Evolutionary conservation across 2,113 vertebrate genomes (phyloP).

Genomic region (Neolamprologus sp.): DNA sequence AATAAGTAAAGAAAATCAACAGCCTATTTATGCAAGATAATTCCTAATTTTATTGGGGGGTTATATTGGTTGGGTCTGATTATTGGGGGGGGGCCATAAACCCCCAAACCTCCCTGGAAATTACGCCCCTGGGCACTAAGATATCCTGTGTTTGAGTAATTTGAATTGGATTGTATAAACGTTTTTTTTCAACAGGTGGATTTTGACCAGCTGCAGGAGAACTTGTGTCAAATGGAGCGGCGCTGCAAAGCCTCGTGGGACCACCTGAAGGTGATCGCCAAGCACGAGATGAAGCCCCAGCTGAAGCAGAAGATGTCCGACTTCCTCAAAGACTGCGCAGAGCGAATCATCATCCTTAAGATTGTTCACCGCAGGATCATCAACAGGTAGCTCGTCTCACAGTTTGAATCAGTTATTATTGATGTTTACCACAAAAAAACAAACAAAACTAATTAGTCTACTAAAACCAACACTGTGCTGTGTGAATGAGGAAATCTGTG

Average conservation of each 20-base stretch:
- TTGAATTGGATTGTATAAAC: neutral
- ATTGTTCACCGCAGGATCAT: slow-evolving; percentile 94
- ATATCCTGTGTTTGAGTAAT: neutral
- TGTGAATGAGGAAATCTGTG: neutral
- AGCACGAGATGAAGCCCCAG: slow-evolving; percentile 92
- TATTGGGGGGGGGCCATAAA: neutral
- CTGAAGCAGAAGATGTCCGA: slow-evolving; percentile 96
- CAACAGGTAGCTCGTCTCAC: slow-evolving; percentile 73
- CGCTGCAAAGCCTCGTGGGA: slow-evolving; percentile 98
- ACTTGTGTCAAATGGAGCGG: slow-evolving; percentile 89
- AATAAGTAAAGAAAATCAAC: neutral
- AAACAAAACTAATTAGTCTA: neutral
- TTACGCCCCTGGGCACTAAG: neutral
- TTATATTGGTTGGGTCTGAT: neutral
- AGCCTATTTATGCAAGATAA: neutral
- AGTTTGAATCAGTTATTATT: neutral
- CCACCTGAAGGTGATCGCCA: slow-evolving; percentile 93
- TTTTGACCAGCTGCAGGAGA: slow-evolving; percentile 96
- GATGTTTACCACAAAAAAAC: neutral
- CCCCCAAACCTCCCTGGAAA: neutral
- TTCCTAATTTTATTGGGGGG: neutral
- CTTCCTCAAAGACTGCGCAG: slow-evolving; percentile 93
- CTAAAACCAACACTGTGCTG: neutral
- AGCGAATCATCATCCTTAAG: slow-evolving; percentile 95
- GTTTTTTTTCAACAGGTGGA: slow-evolving; percentile 76